phyloP scores from a whole-genome alignment of 35 echinoderm and acorn worm genomes.

The Apostichopus parvimensis region DNA sequence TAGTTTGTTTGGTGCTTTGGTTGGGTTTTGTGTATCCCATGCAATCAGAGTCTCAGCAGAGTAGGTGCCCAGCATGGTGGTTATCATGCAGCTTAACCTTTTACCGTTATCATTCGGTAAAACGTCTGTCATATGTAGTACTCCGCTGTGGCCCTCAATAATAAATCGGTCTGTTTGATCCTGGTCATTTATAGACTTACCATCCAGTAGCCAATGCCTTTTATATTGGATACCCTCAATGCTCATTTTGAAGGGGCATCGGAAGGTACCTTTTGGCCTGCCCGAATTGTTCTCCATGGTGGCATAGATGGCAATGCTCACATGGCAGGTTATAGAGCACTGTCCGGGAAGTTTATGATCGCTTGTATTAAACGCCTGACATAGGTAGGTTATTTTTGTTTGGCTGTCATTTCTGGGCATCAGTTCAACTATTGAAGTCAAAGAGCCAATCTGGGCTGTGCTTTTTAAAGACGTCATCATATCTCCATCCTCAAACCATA shows the following conservation, averaged over 20 bases:
- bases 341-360: not conserved
- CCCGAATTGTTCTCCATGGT: not conserved
- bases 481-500: constrained; percentile 20
- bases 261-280: constrained; percentile 16
- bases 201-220: constrained; percentile 31
- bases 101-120: constrained; percentile 23
- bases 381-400: not conserved
- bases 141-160: constrained; percentile 7
- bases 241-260: constrained; percentile 39
- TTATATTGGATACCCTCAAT: constrained; percentile 7
- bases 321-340: not conserved
- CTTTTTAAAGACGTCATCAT: not conserved
- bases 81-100: not conserved
- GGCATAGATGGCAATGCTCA: not conserved
- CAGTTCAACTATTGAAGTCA: not conserved
- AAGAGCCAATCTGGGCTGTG: not conserved
- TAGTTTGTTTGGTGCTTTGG: not conserved
- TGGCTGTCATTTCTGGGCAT: constrained; percentile 17
- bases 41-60: not conserved
- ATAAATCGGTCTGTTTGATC: constrained; percentile 38
- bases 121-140: constrained; percentile 34
- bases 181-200: not conserved
- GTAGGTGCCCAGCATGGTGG: constrained; percentile 20
- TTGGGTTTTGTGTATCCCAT: not conserved
- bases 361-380: constrained; percentile 7